Evolutionary conservation across 2,797 vertebrate genomes (phyloP).

Genomic region (Spinus olivaceus): DNA sequence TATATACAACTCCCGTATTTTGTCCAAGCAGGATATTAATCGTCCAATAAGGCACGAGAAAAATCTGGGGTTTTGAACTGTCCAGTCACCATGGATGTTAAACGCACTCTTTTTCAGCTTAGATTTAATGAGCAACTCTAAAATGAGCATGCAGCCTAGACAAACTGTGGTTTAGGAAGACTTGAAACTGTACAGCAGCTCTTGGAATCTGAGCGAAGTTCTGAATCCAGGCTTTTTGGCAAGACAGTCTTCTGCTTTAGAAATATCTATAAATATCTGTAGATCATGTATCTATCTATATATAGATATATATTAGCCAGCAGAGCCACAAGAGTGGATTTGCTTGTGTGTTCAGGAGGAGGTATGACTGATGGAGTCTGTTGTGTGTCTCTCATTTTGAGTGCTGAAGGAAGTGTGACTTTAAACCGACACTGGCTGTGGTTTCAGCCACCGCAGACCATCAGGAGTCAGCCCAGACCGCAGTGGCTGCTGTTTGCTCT

Average conservation of each 20-base stretch:
- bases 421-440: not conserved
- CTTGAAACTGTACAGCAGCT: not conserved
- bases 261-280: not conserved
- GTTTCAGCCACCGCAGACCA: not conserved
- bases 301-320: not conserved
- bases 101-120: not conserved
- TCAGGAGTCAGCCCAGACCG: not conserved
- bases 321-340: not conserved
- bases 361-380: not conserved
- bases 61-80: not conserved
- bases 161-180: not conserved
- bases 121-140: not conserved
- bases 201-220: not conserved
- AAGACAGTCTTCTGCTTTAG: not conserved
- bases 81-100: not conserved
- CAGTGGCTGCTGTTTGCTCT: not conserved
- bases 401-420: not conserved
- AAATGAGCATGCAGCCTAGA: not conserved
- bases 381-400: not conserved
- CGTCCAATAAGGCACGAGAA: not conserved
- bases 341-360: not conserved
- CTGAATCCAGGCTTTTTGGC: not conserved
- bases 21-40: not conserved
- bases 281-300: not conserved
- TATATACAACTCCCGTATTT: not conserved